These are phyloP conservation scores for Notospermus geniculatus DNA, from an alignment of 1,140 invertebrate species.

Conservation along the genomic window DNA sequence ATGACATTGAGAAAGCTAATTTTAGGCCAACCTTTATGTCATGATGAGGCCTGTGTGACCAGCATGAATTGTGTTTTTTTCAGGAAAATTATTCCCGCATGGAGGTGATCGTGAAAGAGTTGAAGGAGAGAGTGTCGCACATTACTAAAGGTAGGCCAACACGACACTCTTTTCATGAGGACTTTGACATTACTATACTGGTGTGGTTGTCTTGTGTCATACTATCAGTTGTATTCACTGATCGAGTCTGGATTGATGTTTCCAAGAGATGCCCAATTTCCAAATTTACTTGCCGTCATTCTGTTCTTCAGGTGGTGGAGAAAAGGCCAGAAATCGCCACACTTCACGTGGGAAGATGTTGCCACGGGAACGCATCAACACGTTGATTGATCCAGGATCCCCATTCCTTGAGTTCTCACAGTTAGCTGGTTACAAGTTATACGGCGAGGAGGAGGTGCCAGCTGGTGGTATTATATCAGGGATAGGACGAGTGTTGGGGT, in stretches of 20 bases:
- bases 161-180: too few relatives aligned
- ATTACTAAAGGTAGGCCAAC: too few relatives aligned
- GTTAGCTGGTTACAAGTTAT: slow-evolving; percentile 76
- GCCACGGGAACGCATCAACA: slow-evolving; percentile 83
- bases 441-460: slow-evolving; percentile 78
- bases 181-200: too few relatives aligned
- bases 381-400: slow-evolving; percentile 78
- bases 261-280: slow-evolving; percentile 69
- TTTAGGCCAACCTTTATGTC: too few relatives aligned
- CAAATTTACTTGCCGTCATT: slow-evolving; percentile 62
- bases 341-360: slow-evolving; percentile 74
- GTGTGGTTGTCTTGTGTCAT: neutral
- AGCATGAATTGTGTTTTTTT: too few relatives aligned
- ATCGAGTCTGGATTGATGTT: slow-evolving; percentile 15
- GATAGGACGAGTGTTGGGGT: slow-evolving; percentile 79
- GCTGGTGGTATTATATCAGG: slow-evolving; percentile 78
- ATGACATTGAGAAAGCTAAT: too few relatives aligned
- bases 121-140: too few relatives aligned
- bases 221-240: neutral
- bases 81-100: too few relatives aligned
- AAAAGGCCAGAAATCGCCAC: slow-evolving; percentile 50
- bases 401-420: slow-evolving; percentile 90
- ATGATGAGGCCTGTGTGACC: too few relatives aligned
- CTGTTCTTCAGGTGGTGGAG: slow-evolving; percentile 53
- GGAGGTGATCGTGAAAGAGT: too few relatives aligned